These are phyloP conservation scores for Geotrypetes seraphini DNA, from an alignment of 2,797 vertebrate genomes.

Conservation along the genomic window DNA sequence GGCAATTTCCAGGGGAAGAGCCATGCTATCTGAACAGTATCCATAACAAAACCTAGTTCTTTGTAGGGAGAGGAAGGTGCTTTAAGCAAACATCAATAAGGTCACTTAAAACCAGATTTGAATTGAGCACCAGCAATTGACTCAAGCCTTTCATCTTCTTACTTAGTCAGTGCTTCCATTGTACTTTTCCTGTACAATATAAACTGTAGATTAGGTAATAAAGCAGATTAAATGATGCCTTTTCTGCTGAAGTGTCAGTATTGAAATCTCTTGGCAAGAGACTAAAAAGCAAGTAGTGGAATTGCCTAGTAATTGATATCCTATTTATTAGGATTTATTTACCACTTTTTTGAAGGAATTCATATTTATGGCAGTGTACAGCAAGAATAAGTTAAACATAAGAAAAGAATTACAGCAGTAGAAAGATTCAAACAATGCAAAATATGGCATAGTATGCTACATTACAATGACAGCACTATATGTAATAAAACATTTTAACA, in stretches of 20 bases:
- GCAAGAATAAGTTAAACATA: too few relatives aligned
- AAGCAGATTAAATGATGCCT: constrained; percentile 5
- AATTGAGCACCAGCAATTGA: constrained; percentile 37
- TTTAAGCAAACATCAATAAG: constrained; percentile 48
- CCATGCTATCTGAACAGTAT: constrained; percentile 22
- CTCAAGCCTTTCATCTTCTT: constrained; percentile 41
- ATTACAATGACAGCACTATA: too few relatives aligned
- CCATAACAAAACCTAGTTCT: constrained; percentile 35
- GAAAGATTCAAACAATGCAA: too few relatives aligned
- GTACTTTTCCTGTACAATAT: constrained; percentile 15
- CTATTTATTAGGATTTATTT: too few relatives aligned
- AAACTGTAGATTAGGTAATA: constrained; percentile 17
- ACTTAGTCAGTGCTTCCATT: constrained; percentile 22
- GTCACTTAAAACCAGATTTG: constrained; percentile 43
- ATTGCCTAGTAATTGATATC: too few relatives aligned
- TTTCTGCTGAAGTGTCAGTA: constrained; percentile 3
- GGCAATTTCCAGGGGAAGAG: constrained; percentile 16
- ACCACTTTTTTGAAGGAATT: too few relatives aligned
- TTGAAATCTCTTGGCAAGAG: too few relatives aligned
- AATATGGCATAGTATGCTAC: too few relatives aligned
- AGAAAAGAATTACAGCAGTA: too few relatives aligned
- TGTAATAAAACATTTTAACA: too few relatives aligned
- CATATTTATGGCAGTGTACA: too few relatives aligned
- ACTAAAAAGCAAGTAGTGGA: too few relatives aligned
- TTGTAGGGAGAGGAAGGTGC: constrained; percentile 25